These are phyloP conservation scores for Tridacna gigas DNA, from an alignment of 2,888 invertebrate species.

Conservation along the genomic window DNA sequence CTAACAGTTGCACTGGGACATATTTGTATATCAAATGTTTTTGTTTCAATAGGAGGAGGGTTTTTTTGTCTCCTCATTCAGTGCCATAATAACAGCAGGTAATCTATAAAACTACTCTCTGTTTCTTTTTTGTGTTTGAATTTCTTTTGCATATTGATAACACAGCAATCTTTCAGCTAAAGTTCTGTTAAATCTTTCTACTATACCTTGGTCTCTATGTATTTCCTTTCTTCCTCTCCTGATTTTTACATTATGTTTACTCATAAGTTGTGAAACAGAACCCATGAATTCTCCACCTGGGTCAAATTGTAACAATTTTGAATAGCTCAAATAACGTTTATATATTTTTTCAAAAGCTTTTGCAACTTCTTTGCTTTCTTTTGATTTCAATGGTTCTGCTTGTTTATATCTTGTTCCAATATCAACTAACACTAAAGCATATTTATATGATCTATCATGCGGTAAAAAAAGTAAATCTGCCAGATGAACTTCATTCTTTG, in stretches of 20 bases:
- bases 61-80: slow-evolving; percentile 47
- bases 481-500: slow-evolving; percentile 45
- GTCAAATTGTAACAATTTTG: slow-evolving; percentile 60
- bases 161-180: slow-evolving; percentile 56
- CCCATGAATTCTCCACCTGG: slow-evolving; percentile 61
- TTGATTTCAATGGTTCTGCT: slow-evolving; percentile 54
- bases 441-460: slow-evolving; percentile 46
- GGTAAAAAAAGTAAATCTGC: slow-evolving; percentile 52
- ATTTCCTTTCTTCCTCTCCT: slow-evolving; percentile 46
- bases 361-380: slow-evolving; percentile 48
- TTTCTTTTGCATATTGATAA: slow-evolving; percentile 56
- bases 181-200: slow-evolving; percentile 55
- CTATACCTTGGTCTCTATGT: slow-evolving; percentile 53
- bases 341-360: no score
- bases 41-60: no score
- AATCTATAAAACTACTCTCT: slow-evolving; percentile 56
- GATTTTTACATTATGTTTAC: slow-evolving; percentile 43
- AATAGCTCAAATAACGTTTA: no score
- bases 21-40: no score
- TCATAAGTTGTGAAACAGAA: slow-evolving; percentile 41
- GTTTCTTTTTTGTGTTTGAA: slow-evolving; percentile 33
- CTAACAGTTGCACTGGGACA: slow-evolving; percentile 43
- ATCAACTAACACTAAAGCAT: no score
- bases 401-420: slow-evolving; percentile 53
- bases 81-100: slow-evolving; percentile 44